phyloP scores from a whole-genome alignment of 2,797 vertebrate genomes.

The Neopelma chrysocephalum region DNA sequence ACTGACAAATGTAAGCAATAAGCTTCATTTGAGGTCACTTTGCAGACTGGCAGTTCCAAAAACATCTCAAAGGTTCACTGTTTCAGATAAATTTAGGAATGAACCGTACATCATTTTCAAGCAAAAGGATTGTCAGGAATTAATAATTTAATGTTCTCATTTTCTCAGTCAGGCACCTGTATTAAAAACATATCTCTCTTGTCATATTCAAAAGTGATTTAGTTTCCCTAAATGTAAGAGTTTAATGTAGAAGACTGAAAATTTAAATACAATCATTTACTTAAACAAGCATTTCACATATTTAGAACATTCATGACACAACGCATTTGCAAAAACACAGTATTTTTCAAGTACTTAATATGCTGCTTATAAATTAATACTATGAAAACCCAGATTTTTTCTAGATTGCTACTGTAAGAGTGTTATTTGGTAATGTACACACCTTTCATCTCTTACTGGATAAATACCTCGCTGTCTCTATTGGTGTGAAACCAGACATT shows the following conservation, averaged over 20 bases:
- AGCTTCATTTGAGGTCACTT: background rate
- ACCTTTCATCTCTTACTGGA: background rate
- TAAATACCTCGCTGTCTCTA: background rate
- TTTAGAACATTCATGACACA: background rate
- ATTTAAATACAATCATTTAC: background rate
- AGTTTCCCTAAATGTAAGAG: background rate
- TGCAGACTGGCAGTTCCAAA: background rate
- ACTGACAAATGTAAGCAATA: background rate
- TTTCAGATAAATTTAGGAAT: constrained; percentile 43
- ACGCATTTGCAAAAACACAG: background rate
- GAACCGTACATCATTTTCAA: background rate
- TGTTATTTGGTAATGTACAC: background rate
- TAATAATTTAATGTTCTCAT: constrained; percentile 38
- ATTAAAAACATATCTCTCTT: background rate
- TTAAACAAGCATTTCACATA: background rate
- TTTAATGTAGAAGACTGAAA: background rate
- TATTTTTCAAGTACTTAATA: background rate
- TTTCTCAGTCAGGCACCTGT: background rate
- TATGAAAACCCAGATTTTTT: background rate
- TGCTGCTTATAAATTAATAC: background rate
- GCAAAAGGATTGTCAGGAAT: background rate
- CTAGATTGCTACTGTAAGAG: background rate
- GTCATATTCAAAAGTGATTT: background rate
- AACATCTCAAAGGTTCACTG: background rate
- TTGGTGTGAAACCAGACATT: background rate